A percentile compares a stretch with the other conserved stretches of the same genome.
Evolutionary conservation across 2,888 invertebrate genomes (phyloP).

Genomic region (Eupeodes latifasciatus): DNA sequence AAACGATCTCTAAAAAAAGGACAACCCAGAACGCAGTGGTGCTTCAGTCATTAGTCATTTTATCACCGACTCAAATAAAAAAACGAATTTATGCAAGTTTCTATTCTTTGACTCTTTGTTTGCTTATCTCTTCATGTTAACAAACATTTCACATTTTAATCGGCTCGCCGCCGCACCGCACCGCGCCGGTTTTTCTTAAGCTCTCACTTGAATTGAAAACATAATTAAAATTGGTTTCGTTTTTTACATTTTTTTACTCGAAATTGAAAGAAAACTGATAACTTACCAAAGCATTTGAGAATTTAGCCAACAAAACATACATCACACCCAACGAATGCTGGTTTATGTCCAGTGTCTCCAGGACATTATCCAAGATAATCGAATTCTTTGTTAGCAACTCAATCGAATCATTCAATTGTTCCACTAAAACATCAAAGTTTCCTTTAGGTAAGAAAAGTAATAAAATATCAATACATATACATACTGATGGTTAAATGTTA

Average conservation of each 20-base stretch:
- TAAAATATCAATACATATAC: background rate
- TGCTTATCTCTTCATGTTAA: background rate
- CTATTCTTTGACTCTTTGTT: too few species aligned
- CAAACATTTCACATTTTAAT: background rate
- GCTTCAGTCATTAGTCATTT: too few species aligned
- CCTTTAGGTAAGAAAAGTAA: slow-evolving; percentile 84
- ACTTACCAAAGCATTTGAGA: slow-evolving; percentile 86
- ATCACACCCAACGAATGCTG: slow-evolving; percentile 96
- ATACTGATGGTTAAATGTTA: background rate
- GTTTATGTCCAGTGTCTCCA: slow-evolving; percentile 95
- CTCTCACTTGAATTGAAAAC: background rate
- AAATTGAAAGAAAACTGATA: background rate
- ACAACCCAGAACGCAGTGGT: too few species aligned
- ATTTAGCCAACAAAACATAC: slow-evolving; percentile 93
- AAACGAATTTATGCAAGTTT: background rate
- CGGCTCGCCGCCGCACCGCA: too few species aligned
- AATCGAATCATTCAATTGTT: slow-evolving; percentile 90
- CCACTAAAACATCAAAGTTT: slow-evolving; percentile 90
- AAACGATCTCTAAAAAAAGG: too few species aligned
- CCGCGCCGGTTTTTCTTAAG: background rate
- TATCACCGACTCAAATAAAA: background rate
- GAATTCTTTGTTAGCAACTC: slow-evolving; percentile 93
- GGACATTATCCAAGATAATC: slow-evolving; percentile 93
- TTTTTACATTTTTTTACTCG: background rate
- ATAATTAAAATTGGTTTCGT: background rate